Evolutionary conservation across 1,140 invertebrate genomes (phyloP).

Genomic region (Aphelinus certus): DNA sequence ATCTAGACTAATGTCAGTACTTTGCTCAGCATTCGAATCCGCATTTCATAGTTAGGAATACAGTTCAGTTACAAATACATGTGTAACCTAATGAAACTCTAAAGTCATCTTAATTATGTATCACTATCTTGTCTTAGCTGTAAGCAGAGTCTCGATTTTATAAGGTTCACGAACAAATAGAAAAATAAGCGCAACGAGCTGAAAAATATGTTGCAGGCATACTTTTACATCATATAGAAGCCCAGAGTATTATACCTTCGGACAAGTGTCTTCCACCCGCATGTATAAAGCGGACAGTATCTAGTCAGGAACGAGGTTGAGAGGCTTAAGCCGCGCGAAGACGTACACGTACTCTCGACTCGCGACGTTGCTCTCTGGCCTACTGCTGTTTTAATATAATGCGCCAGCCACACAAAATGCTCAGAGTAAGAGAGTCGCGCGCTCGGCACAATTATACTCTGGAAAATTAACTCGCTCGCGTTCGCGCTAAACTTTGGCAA

Average conservation of each 20-base stretch:
- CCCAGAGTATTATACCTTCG: slow-evolving; percentile 9
- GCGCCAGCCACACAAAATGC: slow-evolving; percentile 32
- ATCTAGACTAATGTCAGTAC: no score
- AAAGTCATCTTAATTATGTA: no score
- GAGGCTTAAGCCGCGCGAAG: slow-evolving; percentile 28
- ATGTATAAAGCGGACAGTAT: no score
- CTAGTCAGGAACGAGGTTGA: slow-evolving; percentile 22
- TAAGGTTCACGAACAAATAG: not conserved
- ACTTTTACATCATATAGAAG: slow-evolving; percentile 21
- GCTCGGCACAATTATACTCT: slow-evolving; percentile 17
- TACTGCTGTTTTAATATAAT: slow-evolving; percentile 11
- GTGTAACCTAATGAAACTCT: no score
- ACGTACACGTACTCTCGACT: slow-evolving; percentile 20
- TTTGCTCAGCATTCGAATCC: no score
- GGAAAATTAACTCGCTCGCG: slow-evolving; percentile 43
- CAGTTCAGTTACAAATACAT: no score
- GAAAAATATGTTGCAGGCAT: not conserved
- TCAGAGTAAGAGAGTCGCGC: slow-evolving; percentile 25
- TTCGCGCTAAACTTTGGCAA: slow-evolving; percentile 17
- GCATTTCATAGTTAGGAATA: no score
- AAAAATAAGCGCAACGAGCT: not conserved
- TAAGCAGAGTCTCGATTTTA: no score
- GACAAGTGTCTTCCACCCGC: slow-evolving; percentile 4
- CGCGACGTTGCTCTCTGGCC: not conserved
- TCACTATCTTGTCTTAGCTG: no score